phyloP scores from a whole-genome alignment of 2,888 invertebrate genomes.

The Bellardia pandia region DNA sequence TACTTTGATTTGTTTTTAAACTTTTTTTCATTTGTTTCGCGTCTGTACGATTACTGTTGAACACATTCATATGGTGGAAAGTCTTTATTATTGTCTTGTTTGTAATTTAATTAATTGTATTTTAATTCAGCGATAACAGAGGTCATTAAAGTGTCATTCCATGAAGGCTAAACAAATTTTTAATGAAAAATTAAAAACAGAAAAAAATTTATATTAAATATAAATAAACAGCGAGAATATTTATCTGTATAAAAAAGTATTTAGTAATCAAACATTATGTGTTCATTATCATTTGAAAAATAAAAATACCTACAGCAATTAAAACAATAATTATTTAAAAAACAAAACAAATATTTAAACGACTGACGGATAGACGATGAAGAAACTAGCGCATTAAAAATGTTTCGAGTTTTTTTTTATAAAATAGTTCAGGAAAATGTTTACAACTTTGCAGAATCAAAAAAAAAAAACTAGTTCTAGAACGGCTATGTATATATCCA shows the following conservation, averaged over 20 bases:
- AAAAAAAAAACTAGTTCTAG: too few relatives aligned
- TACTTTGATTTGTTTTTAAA: constrained; percentile 76
- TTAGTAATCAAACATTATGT: constrained; percentile 5
- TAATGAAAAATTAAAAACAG: constrained; percentile 43
- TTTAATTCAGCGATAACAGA: constrained; percentile 81
- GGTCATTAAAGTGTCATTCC: constrained; percentile 71
- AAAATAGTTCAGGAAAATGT: too few relatives aligned
- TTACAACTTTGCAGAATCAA: too few relatives aligned
- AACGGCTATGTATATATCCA: too few relatives aligned
- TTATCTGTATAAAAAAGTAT: neutral
- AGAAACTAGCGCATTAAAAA: neutral
- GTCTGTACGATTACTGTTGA: constrained; percentile 21
- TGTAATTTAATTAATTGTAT: constrained; percentile 83
- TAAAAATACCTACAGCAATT: neutral
- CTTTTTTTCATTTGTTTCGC: neutral
- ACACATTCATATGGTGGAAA: constrained; percentile 34
- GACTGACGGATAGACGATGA: neutral
- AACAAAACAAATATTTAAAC: constrained; percentile 6
- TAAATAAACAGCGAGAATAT: constrained; percentile 37
- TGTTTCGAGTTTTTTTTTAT: too few relatives aligned
- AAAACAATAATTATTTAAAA: neutral
- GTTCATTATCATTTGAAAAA: constrained; percentile 20
- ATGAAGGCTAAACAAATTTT: constrained; percentile 72
- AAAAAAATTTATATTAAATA: constrained; percentile 30
- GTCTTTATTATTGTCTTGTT: constrained; percentile 82